These are phyloP conservation scores for Eurytoma adleriae DNA, from an alignment of 2,888 invertebrate genomes.

Conservation along the genomic window DNA sequence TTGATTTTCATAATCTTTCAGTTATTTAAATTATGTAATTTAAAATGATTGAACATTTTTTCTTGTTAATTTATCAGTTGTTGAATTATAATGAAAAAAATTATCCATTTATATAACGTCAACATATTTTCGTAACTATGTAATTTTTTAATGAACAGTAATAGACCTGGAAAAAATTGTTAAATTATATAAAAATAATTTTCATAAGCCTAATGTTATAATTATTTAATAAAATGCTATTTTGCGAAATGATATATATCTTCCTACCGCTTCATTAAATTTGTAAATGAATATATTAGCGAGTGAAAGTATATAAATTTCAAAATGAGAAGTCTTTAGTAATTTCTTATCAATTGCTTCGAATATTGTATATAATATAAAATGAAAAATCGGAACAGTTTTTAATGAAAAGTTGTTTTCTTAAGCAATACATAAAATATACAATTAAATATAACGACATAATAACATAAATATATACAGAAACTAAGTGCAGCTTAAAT, in stretches of 20 bases:
- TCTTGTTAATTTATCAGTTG: slow-evolving; percentile 10
- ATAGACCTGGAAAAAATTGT: background rate
- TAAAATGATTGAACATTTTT: slow-evolving; percentile 12
- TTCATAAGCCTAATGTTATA: background rate
- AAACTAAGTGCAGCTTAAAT: too few species aligned
- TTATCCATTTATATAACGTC: background rate
- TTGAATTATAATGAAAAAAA: background rate
- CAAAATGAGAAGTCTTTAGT: slow-evolving; percentile 3
- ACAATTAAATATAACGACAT: too few species aligned
- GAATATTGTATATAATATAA: too few species aligned
- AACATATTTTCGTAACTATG: background rate
- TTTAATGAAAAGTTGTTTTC: too few species aligned
- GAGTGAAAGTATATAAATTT: slow-evolving; percentile 43
- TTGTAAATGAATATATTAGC: slow-evolving; percentile 17
- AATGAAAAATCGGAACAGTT: too few species aligned
- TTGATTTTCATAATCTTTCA: slow-evolving; percentile 38
- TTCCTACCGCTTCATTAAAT: slow-evolving; percentile 24
- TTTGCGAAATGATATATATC: slow-evolving; percentile 23
- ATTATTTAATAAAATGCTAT: slow-evolving; percentile 8
- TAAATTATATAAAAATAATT: background rate
- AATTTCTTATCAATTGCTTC: background rate
- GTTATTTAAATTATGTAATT: slow-evolving; percentile 12
- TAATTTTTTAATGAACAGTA: too few species aligned
- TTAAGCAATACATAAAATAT: too few species aligned
- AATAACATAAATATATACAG: too few species aligned